phyloP scores from a whole-genome alignment of 2,888 invertebrate species.

The Mycalesis mineus region DNA sequence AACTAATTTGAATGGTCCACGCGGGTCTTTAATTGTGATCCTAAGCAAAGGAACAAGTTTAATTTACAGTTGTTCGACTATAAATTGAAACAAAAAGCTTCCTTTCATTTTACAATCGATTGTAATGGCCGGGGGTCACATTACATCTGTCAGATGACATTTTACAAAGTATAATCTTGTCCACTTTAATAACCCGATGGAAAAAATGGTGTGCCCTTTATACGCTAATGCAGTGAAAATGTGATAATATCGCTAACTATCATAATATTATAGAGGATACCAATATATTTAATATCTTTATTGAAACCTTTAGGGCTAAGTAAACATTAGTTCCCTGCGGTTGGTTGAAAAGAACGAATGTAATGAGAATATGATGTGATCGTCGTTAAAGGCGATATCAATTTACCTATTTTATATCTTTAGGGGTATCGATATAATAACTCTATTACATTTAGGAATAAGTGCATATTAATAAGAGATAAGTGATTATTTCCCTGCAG shows the following conservation, averaged over 20 bases:
- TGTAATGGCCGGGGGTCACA: conserved; percentile 9
- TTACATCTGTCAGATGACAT: conserved; percentile 27
- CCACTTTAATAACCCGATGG: conserved; percentile 10
- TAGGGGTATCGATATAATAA: too few species aligned
- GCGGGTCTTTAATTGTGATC: neutral
- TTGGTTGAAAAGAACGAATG: too few species aligned
- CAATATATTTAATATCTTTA: conserved; percentile 4
- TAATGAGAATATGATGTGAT: too few species aligned
- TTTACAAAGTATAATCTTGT: conserved; percentile 23
- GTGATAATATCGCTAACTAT: conserved; percentile 6
- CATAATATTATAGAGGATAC: neutral
- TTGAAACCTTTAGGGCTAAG: neutral
- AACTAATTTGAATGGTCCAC: neutral
- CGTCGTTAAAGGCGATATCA: too few species aligned
- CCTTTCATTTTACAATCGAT: neutral
- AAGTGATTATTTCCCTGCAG: too few species aligned
- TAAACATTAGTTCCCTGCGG: too few species aligned
- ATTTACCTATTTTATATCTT: too few species aligned
- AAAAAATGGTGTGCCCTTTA: conserved; percentile 9
- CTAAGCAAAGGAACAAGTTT: conserved; percentile 2
- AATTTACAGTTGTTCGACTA: conserved; percentile 1
- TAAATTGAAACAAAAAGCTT: conserved; percentile 9
- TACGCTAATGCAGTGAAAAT: conserved; percentile 6
- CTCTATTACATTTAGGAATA: too few species aligned
- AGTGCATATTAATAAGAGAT: too few species aligned